phyloP scores from a whole-genome alignment of 2,888 invertebrate species.

The Melitaea athalia region DNA sequence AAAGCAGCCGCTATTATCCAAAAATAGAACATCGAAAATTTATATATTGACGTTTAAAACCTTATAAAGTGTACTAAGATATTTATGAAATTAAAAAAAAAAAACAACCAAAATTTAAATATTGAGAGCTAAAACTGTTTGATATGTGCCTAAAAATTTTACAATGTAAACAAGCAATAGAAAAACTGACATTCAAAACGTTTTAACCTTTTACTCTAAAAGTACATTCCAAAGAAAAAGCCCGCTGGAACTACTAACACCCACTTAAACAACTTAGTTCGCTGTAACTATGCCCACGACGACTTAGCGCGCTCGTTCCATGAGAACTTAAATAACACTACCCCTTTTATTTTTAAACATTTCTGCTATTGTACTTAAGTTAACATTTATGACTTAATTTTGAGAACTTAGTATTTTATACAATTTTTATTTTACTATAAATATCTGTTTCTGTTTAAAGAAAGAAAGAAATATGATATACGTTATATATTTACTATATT shows the following conservation, averaged over 20 bases:
- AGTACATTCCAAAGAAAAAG: constrained; percentile 17
- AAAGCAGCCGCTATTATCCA: too few species aligned
- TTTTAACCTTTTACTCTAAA: constrained; percentile 2
- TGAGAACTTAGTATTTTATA: neutral
- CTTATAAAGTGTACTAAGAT: too few species aligned
- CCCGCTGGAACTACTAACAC: constrained; percentile 21
- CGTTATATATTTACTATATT: too few species aligned
- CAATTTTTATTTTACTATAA: neutral
- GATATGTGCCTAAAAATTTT: too few species aligned
- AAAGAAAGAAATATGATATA: too few species aligned
- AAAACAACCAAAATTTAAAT: neutral
- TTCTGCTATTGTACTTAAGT: constrained; percentile 14
- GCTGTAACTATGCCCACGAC: constrained; percentile 5
- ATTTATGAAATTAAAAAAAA: too few species aligned
- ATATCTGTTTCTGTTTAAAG: too few species aligned
- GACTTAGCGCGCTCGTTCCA: constrained; percentile 4
- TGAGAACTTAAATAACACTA: constrained; percentile 15
- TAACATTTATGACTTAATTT: constrained; percentile 2
- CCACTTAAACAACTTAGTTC: constrained; percentile 21
- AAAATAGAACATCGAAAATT: too few species aligned
- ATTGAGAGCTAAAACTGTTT: neutral
- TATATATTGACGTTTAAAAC: too few species aligned
- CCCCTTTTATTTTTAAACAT: constrained; percentile 16
- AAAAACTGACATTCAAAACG: neutral
- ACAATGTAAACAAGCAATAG: neutral